Evolutionary conservation across 1,140 invertebrate species (phyloP), one percentile per base, ranked within the genome.

Genomic region (Micrasema longulum): DNA sequence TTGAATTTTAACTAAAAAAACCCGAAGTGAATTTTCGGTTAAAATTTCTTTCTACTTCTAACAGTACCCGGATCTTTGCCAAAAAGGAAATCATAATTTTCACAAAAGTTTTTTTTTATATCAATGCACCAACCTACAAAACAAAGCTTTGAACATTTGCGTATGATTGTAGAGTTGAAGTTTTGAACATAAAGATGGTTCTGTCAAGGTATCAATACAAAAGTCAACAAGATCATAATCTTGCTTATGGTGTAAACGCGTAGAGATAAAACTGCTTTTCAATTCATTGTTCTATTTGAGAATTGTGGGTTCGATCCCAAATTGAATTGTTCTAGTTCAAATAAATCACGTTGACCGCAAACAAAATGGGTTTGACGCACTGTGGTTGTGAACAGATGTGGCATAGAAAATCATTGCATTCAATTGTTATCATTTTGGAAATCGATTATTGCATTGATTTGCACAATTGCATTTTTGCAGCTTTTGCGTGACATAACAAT

Each of bases 151-250:
- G n/a, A 31, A 31, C 26, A 4, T 31, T 31, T 31, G 26, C 7
- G 2, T 7, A 31, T 31, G 26, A 31, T 31, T 31, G 26, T 31
- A 31, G 2, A 31, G 7, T 31, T 31, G 26, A 31, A n/a, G 26
- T 31, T 31, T 4, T 7, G 26, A 62, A 69, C 47, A 71, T 60
- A 36, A 52, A 71, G 36, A 71, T 65, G 31, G 9, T 64, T 57
- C 47, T 55, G 48, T 65, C 55, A 53, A 38, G 69, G 65, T 65
- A 71, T 71, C 69, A 66, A 65, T 65, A 65, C 22, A 45, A 38
- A 48, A 63, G 47, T 65, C 48, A 65, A 52, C 62, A 43, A 65
- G 69, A 71, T 71, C 20, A 71, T 65, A 11, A 71, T 71, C 69
- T 53, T 52, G n/a, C 22, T 41, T 43, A 22, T 11, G 55, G 36